Evolutionary conservation across 2,113 vertebrate genomes (phyloP), one percentile per base, ranked within the genome.

Genomic region (Camelus bactrianus): DNA sequence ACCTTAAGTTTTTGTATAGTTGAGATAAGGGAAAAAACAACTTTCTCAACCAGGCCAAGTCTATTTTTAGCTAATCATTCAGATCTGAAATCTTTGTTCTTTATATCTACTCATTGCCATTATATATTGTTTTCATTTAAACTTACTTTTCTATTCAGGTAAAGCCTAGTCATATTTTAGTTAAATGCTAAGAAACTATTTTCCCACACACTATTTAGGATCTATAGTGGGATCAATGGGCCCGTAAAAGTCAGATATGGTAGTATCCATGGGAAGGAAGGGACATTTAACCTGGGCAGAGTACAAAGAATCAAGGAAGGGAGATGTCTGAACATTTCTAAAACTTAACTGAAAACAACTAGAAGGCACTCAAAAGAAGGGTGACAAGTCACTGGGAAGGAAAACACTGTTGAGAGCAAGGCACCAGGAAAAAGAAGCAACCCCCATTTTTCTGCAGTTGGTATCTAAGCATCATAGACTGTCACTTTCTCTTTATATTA

Each of bases 41-140:
- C 14, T 30, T 69, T 16, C 15, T 60, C 54, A 87, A 11, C 52
- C 17, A 90, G 92, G 20, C 22, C 22, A 85, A 52, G 52, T 80
- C 58, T 54, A 52, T 67, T 82, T 92, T 89, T 30, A 86, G 46
- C 17, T 72, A 76, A 72, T 32, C 10, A 85, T 70, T 95, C 73
- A 86, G 12, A 76, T 64, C 28, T 54, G 42, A 92, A 94, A 95
- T 75, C 8, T 92, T 38, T 42, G 26, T 62, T 92, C 80, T 77
- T 94, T 16, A 85, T 81, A 80, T 75, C 5, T 1, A 64, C 11
- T 60, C 20, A 80, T 35, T 97, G 82, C 5, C n/a, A 12, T 76
- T 70, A 69, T 26, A 11, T 67, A 52, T 81, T 95, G 17, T 56
- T 52, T 89, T 17, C 20, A 92, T 79, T 79, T 88, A 92, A 90